Evolutionary conservation across 2,113 vertebrate genomes (phyloP).

Genomic region (Odocoileus virginianus): DNA sequence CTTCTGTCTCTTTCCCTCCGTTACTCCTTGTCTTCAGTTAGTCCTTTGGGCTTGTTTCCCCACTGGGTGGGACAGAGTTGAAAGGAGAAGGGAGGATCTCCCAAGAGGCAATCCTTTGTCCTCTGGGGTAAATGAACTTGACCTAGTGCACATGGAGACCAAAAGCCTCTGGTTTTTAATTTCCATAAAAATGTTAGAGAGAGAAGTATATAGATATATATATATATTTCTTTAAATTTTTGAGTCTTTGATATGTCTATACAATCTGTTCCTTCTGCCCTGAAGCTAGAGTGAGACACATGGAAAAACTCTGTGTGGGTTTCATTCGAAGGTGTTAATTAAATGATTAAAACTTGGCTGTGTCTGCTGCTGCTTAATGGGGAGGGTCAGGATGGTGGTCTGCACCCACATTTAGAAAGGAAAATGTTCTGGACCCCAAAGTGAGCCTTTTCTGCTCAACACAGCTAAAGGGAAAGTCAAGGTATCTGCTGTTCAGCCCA

Average conservation of each 20-base stretch:
- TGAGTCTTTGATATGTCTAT: slow-evolving; percentile 74
- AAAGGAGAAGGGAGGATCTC: not conserved
- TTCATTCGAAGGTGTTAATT: slow-evolving; percentile 78
- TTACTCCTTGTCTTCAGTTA: slow-evolving; percentile 24
- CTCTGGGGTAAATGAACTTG: slow-evolving; percentile 27
- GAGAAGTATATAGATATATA: slow-evolving; percentile 53
- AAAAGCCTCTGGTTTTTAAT: slow-evolving; percentile 63
- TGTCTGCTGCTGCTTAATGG: slow-evolving; percentile 68
- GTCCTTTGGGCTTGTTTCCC: not conserved
- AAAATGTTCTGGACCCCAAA: not conserved
- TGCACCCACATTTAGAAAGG: not conserved
- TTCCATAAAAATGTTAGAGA: slow-evolving; percentile 67
- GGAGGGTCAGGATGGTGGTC: not conserved
- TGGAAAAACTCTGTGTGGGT: slow-evolving; percentile 74
- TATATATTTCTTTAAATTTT: slow-evolving; percentile 80
- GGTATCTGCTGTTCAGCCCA: not conserved
- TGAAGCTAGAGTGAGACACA: slow-evolving; percentile 71
- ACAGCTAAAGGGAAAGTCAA: not conserved
- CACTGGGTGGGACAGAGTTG: slow-evolving; percentile 29
- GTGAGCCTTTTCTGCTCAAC: not conserved
- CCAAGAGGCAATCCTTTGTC: not conserved
- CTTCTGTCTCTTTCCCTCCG: not conserved
- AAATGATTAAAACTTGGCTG: slow-evolving; percentile 74
- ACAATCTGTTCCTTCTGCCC: slow-evolving; percentile 68
- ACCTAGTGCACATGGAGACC: slow-evolving; percentile 43